phyloP scores from a whole-genome alignment of 2,888 invertebrate species.

The Parnassius apollo region DNA sequence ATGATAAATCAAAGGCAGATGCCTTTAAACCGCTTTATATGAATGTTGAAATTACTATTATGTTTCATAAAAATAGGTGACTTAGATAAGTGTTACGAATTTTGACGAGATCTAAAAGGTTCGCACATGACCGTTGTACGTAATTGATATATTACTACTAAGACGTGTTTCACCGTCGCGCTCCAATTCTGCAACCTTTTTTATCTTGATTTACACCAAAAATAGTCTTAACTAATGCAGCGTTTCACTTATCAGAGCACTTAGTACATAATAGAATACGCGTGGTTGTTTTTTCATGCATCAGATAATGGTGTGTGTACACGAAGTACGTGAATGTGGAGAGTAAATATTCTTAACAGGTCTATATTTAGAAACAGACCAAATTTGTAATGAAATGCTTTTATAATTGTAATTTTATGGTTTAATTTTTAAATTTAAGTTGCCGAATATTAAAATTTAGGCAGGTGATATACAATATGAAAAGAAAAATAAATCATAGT shows the following conservation, averaged over 20 bases:
- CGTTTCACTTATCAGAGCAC: constrained; percentile 22
- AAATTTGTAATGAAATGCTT: not conserved
- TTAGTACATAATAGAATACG: constrained; percentile 22
- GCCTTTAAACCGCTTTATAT: not conserved
- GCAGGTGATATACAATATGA: no score
- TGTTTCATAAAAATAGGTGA: constrained; percentile 12
- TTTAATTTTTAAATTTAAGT: no score
- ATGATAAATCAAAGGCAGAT: no score
- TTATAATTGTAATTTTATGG: no score
- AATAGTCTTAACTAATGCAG: constrained; percentile 20
- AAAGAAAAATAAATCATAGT: no score
- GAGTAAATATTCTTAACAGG: constrained; percentile 3
- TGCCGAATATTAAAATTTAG: no score
- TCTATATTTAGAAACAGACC: constrained; percentile 10
- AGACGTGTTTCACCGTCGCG: constrained; percentile 4
- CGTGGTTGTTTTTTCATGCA: constrained; percentile 24
- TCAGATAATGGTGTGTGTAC: constrained; percentile 21
- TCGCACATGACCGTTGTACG: constrained; percentile 8
- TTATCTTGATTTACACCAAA: constrained; percentile 21
- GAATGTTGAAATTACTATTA: constrained; percentile 5
- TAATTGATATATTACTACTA: constrained; percentile 1
- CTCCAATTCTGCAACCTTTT: not conserved
- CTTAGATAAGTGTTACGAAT: constrained; percentile 3
- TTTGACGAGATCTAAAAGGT: constrained; percentile 7
- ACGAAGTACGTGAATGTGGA: constrained; percentile 10